A percentile compares a stretch with the other conserved stretches of the same genome.
phyloP scores from a whole-genome alignment of 2,888 invertebrate species.

The Sthenelais limicola region DNA sequence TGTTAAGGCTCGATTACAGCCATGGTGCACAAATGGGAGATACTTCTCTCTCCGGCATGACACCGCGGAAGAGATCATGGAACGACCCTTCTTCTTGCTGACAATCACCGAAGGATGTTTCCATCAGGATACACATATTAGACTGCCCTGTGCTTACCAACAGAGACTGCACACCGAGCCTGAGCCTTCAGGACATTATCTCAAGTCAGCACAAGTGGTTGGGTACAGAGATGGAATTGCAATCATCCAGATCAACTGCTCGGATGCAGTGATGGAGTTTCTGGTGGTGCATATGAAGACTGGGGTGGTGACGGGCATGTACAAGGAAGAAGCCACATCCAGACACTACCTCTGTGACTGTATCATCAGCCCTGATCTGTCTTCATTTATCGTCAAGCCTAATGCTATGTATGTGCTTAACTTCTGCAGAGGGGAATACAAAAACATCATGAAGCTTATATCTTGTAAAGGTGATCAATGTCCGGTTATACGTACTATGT shows the following conservation, averaged over 20 bases:
- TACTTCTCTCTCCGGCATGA: conserved; percentile 50
- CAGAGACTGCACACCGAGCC: conserved; percentile 50
- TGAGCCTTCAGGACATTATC: conserved; percentile 54
- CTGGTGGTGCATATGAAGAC: conserved; percentile 57
- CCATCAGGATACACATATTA: conserved; percentile 53
- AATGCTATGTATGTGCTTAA: conserved; percentile 57
- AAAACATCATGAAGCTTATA: conserved; percentile 52
- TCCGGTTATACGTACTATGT: conserved; percentile 50
- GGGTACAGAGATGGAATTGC: conserved; percentile 55
- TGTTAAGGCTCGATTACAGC: conserved; percentile 54
- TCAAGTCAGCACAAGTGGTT: conserved; percentile 55
- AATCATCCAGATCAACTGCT: conserved; percentile 45
- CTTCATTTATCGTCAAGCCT: conserved; percentile 55
- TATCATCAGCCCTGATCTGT: conserved; percentile 55
- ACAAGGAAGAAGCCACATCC: conserved; percentile 49
- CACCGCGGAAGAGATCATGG: conserved; percentile 47
- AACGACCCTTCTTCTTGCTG: conserved; percentile 51
- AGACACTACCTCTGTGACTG: conserved; percentile 56
- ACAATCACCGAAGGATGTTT: conserved; percentile 54
- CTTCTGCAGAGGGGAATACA: conserved; percentile 54
- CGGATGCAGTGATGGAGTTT: conserved; percentile 51
- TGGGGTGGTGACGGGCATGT: conserved; percentile 51
- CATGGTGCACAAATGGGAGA: conserved; percentile 55
- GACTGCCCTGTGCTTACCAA: conserved; percentile 52
- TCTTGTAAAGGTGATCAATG: conserved; percentile 52